Evolutionary conservation across 1,140 invertebrate genomes (phyloP), one percentile per base, ranked within the genome.

Genomic region (Pentalonia nigronervosa): DNA sequence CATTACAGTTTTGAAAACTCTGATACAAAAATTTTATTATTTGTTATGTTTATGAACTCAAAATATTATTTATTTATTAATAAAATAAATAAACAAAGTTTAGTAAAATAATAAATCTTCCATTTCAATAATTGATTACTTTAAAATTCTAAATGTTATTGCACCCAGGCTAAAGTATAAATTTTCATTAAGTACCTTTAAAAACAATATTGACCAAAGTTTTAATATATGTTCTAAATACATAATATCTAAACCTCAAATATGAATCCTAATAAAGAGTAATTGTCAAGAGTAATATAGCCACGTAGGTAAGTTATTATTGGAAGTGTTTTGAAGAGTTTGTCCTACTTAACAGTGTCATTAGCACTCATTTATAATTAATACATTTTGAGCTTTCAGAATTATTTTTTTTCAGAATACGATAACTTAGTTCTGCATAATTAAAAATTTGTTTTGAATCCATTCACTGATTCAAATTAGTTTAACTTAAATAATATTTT

Each of bases 321-420:
- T 30, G 60, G 17, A n/a, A 76, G 60, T 76, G 60, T 76, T 76
- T 76, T 76, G 11, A 34, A 76, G 60, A 76, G 60, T 76, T 76
- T 76, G 30, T 76, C 14, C 30, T 76, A 76, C 30, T 76, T 34
- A n/a, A 76, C 14, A 34, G 17, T 76, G 60, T n/a, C 60, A 76
- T 76, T 76, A 76, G n/a, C 60, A 76, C 17, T 76, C 60, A 76
- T 76, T 76, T 76, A n/a, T n/a, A n/a, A 76, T 67, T 67, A 67
- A 67, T 76, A 76, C 17, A n/a, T 76, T 67, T 76, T n/a, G 60
- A 76, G 11, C 14, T n/a, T 67, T 76, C 30, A 76, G n/a, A 76
- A 17, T 76, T 76, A 9, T 2, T n/a, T 76, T 76, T 76, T 76
- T 76, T 11, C 4, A n/a, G 60, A 76, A n/a, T 76, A 14, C 11